Evolutionary conservation across 2,888 invertebrate genomes (phyloP), one percentile per base, ranked within the genome.

Genomic region (Disparrhopalites patrizii): DNA sequence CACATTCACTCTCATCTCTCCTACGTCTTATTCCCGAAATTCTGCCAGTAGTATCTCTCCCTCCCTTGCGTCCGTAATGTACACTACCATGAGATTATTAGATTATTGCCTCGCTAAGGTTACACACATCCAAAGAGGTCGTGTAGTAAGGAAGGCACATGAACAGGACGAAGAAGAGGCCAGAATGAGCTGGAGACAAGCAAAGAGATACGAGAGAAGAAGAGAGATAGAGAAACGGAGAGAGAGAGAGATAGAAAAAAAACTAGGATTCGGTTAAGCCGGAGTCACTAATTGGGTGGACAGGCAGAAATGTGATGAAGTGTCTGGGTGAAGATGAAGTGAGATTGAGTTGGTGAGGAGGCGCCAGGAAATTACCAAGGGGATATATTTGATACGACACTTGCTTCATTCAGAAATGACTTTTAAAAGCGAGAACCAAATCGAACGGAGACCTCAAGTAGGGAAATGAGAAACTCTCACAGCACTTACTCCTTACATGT

Each of bases 311-410:
- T 61, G 62, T 57, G 68, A 68, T 63, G 51, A 68, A 62, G 62
- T 62, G 66, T 50, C 50, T 50, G 43, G 58, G 51, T 61, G 63
- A 57, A 68, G 66, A 68, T 63, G 68, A 63, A 68, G 68, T 60
- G 61, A 54, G 63, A 66, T 50, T 60, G 60, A 60, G 31, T 50
- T 30, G 5, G 60, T 33, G 60, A 60, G 33, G 65, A 61, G 61
- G 65, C 65, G 36, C 55, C 33, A 62, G 62, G 38, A 66, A 62
- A 66, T 66, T 66, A 66, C 51, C 66, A 62, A 50, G 62, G 62
- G 66, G 61, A 56, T 66, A 66, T 36, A 62, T 62, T 40, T 66
- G 66, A 66, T 62, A 66, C 66, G 55, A 55, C 66, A 62, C 66
- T 66, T 60, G 65, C 38, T 65, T 58, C 60, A 52, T 55, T 54